phyloP scores from a whole-genome alignment of 2,113 vertebrate species.

The Psophia crepitans region DNA sequence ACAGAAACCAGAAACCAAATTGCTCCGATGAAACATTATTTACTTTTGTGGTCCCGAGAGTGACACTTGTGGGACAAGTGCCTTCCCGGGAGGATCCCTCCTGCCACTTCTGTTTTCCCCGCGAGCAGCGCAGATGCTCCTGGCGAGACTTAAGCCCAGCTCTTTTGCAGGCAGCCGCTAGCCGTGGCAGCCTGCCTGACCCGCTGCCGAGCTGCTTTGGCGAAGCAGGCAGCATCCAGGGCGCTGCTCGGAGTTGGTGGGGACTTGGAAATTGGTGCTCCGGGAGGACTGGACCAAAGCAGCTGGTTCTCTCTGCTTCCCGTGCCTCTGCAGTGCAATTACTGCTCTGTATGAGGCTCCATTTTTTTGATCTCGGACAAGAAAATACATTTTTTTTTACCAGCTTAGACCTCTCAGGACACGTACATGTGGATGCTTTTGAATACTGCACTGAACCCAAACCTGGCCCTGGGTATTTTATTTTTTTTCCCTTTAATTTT shows the following conservation, averaged over 20 bases:
- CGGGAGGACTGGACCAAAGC: neutral
- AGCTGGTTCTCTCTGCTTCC: neutral
- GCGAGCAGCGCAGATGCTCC: neutral
- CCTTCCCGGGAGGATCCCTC: neutral
- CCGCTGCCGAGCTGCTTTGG: neutral
- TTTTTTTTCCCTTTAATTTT: neutral
- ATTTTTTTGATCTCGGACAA: neutral
- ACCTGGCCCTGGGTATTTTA: neutral
- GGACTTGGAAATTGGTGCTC: neutral
- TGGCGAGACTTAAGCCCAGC: accelerated
- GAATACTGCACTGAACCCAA: neutral
- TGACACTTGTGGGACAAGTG: neutral
- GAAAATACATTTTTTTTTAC: neutral
- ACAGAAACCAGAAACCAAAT: neutral
- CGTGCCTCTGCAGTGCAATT: neutral
- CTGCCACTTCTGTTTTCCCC: neutral
- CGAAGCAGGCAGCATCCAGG: neutral
- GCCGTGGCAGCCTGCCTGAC: neutral
- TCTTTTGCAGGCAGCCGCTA: neutral
- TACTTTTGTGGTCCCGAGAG: neutral
- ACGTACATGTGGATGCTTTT: neutral
- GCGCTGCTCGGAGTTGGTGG: neutral
- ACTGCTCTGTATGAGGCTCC: neutral
- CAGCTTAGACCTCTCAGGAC: neutral
- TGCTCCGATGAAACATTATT: neutral